Conservation (phyloP, 1,140 invertebrate genomes). For the Drosophila tsacasi region DNA sequence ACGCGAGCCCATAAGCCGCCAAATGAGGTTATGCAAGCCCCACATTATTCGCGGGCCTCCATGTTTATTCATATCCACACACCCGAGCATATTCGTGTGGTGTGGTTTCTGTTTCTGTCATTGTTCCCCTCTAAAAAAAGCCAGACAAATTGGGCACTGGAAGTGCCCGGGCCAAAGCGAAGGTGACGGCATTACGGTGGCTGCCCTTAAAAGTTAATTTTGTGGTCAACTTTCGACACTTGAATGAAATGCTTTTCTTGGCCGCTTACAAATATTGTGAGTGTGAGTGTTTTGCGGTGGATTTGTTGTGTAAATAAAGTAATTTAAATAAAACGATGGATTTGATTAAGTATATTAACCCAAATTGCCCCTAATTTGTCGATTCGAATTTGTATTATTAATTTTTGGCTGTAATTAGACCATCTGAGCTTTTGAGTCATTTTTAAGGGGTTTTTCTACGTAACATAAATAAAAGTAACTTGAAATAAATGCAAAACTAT, state of each 20-base stretch:
- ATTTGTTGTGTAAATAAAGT: slow-evolving; percentile 60
- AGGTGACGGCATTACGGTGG: slow-evolving; percentile 54
- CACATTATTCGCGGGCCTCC: slow-evolving; percentile 44
- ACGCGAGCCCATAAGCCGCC: slow-evolving; percentile 65
- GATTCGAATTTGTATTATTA: background rate
- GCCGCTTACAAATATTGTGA: slow-evolving; percentile 34
- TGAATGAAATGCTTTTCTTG: slow-evolving; percentile 39
- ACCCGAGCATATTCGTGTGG: slow-evolving; percentile 49
- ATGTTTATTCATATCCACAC: slow-evolving; percentile 74
- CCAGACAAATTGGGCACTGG: slow-evolving; percentile 58
- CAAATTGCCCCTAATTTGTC: background rate
- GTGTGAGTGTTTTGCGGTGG: slow-evolving; percentile 12
- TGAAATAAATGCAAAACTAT: background rate
- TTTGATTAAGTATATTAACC: slow-evolving; percentile 7
- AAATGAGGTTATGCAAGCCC: slow-evolving; percentile 72
- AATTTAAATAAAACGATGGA: slow-evolving; percentile 1
- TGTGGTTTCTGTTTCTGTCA: slow-evolving; percentile 43
- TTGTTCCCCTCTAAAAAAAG: slow-evolving; percentile 11
- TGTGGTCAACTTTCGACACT: slow-evolving; percentile 56
- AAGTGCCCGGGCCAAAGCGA: slow-evolving; percentile 53
- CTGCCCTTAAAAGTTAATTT: slow-evolving; percentile 63
- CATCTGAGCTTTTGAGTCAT: background rate
- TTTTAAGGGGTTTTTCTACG: background rate
- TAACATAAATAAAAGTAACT: background rate
- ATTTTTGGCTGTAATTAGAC: background rate